Evolutionary conservation across 2,888 invertebrate species (phyloP).

Genomic region (Mimachlamys varia): DNA sequence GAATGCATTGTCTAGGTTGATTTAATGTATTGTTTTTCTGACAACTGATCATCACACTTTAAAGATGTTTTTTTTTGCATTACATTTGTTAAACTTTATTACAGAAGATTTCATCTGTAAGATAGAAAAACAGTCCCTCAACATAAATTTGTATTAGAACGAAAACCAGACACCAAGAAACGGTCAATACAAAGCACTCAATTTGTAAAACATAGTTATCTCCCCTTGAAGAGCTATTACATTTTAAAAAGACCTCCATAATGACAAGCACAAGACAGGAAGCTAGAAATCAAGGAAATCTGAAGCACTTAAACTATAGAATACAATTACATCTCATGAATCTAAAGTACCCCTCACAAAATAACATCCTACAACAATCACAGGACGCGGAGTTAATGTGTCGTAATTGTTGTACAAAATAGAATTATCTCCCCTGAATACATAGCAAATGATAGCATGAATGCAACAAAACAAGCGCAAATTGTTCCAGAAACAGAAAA

Average conservation of each 20-base stretch:
- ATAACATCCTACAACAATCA: neutral
- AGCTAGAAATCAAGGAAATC: neutral
- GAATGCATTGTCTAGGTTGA: too few relatives aligned
- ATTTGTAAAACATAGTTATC: neutral
- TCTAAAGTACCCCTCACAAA: neutral
- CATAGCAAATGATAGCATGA: neutral
- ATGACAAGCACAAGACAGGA: neutral
- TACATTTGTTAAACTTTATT: neutral
- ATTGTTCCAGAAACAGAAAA: neutral
- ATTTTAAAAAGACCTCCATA: neutral
- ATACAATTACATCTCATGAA: neutral
- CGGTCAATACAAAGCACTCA: too few relatives aligned
- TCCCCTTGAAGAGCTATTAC: neutral
- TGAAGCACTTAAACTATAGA: neutral
- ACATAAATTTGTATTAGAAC: too few relatives aligned
- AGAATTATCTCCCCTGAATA: slow-evolving; percentile 17
- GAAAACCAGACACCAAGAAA: too few relatives aligned
- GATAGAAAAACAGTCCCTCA: too few relatives aligned
- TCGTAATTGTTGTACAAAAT: neutral
- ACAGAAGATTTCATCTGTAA: neutral
- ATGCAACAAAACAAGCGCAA: neutral
- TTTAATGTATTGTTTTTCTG: too few relatives aligned
- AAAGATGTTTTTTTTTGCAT: neutral
- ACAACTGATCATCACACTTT: neutral
- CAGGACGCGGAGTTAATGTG: neutral